These are phyloP conservation scores for Gymnosoma rotundatum DNA, from an alignment of 2,888 invertebrate species.

Conservation along the genomic window DNA sequence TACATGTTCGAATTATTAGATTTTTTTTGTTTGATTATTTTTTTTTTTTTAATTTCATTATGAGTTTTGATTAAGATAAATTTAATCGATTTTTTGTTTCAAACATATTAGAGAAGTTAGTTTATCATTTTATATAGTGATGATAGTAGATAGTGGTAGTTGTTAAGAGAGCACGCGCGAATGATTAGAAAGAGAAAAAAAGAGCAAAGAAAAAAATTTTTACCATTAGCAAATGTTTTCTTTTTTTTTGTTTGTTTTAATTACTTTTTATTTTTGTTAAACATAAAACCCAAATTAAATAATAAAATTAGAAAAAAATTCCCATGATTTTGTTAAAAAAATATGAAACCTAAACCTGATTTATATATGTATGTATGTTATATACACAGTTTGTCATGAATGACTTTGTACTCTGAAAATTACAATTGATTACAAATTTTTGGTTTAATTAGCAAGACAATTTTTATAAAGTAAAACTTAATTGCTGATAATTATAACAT, in stretches of 20 bases:
- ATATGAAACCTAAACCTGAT: slow-evolving; percentile 58
- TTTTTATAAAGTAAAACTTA: too few relatives aligned
- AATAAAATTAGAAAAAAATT: slow-evolving; percentile 32
- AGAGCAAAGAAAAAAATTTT: slow-evolving; percentile 72
- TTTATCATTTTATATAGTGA: slow-evolving; percentile 68
- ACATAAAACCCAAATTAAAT: slow-evolving; percentile 49
- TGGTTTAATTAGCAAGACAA: too few relatives aligned
- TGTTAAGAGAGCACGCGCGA: slow-evolving; percentile 73
- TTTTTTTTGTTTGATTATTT: slow-evolving; percentile 60
- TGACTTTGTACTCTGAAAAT: too few relatives aligned
- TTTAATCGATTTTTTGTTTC: slow-evolving; percentile 42
- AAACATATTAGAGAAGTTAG: slow-evolving; percentile 65
- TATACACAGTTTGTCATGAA: too few relatives aligned
- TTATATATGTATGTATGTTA: background rate
- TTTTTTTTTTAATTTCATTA: slow-evolving; percentile 8
- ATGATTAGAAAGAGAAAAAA: slow-evolving; percentile 77
- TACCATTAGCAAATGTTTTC: slow-evolving; percentile 72
- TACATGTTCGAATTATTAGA: slow-evolving; percentile 30
- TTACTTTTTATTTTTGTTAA: slow-evolving; percentile 30
- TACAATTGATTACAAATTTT: too few relatives aligned
- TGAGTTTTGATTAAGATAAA: background rate
- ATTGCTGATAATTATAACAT: too few relatives aligned
- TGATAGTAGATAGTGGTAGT: slow-evolving; percentile 67
- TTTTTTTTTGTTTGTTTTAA: slow-evolving; percentile 35
- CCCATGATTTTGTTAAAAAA: slow-evolving; percentile 54